Evolutionary conservation across 2,797 vertebrate genomes (phyloP), one percentile per base, ranked within the genome.

Genomic region (Erpetoichthys calabaricus): DNA sequence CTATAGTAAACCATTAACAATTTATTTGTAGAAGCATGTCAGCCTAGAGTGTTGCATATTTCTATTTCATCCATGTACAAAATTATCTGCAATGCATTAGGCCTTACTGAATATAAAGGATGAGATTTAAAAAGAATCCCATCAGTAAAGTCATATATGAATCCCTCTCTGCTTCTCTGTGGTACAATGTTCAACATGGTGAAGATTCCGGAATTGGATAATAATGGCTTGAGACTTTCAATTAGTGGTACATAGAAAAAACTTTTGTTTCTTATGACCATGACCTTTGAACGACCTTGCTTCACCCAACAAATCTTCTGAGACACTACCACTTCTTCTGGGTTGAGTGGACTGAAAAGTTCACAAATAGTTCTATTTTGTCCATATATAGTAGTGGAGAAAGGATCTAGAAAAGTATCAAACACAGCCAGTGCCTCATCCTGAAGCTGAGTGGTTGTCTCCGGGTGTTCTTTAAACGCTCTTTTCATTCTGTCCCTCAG

Each of bases 221-320:
- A 51, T 51, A 63, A 45, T 51, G 63, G 56, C 52, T 63, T 60
- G n/a, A 63, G 62, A 55, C 62, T 57, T 58, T 64, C 42, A 64
- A 64, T 64, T 42, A 60, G 59, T 42, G 56, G 45, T 55, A 64
- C 51, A 64, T 61, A 61, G 49, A 5, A 61, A 61, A 62, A 62
- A 51, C 57, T 45, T 61, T 10, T 61, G 44, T 61, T 61, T 61
- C 56, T 45, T 57, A 57, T 61, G 56, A 56, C 60, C 60, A 61
- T 62, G 47, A 62, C 61, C 47, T 8, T 59, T 62, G 61, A 59
- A 62, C 4, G 4, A 51, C 61, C 61, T 45, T 50, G 59, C 47
- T 60, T 62, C 7, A 62, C 57, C 57, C 52, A 45, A 25, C 25
- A 25, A 25, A 45, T 62, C 47, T 51, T 62, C 61, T 62, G 61